A percentile compares a stretch with the other conserved stretches of the same genome.
These are phyloP conservation scores for Thryonomys swinderianus DNA, from an alignment of 2,113 vertebrate species.

Conservation along the genomic window DNA sequence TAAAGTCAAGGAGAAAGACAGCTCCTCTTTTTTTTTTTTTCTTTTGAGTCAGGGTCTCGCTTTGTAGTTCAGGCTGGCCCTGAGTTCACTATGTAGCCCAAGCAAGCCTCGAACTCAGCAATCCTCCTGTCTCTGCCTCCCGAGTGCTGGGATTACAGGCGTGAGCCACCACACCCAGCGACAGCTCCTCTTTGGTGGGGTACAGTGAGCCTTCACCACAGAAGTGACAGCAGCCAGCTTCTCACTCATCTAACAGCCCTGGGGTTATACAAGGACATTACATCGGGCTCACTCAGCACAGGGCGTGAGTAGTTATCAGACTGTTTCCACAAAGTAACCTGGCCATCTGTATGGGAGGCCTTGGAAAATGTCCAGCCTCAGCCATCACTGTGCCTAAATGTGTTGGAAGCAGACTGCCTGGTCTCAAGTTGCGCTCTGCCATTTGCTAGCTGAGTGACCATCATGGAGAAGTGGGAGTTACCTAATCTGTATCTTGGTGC, in stretches of 20 bases:
- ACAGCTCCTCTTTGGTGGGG: neutral
- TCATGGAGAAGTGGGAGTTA: neutral
- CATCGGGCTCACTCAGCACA: neutral
- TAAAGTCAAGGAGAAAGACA: neutral
- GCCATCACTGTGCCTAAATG: neutral
- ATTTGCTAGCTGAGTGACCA: neutral
- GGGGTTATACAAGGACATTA: neutral
- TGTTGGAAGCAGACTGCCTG: neutral
- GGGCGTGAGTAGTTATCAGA: neutral
- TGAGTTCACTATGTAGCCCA: too few species aligned
- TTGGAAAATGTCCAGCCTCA: too few species aligned
- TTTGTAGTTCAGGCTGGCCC: too few species aligned
- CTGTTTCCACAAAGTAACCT: neutral
- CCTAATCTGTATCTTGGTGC: neutral
- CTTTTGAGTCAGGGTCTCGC: too few species aligned
- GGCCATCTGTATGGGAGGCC: neutral
- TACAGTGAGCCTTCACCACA: neutral
- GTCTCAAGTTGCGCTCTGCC: neutral
- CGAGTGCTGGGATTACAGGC: too few species aligned
- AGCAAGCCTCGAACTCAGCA: too few species aligned
- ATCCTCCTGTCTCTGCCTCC: too few species aligned
- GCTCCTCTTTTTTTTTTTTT: too few species aligned
- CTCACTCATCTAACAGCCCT: neutral
- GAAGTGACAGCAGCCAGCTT: neutral
- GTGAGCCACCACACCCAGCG: too few species aligned